These are phyloP conservation scores for Neofelis nebulosa DNA, from an alignment of 2,113 vertebrate genomes.

Conservation along the genomic window DNA sequence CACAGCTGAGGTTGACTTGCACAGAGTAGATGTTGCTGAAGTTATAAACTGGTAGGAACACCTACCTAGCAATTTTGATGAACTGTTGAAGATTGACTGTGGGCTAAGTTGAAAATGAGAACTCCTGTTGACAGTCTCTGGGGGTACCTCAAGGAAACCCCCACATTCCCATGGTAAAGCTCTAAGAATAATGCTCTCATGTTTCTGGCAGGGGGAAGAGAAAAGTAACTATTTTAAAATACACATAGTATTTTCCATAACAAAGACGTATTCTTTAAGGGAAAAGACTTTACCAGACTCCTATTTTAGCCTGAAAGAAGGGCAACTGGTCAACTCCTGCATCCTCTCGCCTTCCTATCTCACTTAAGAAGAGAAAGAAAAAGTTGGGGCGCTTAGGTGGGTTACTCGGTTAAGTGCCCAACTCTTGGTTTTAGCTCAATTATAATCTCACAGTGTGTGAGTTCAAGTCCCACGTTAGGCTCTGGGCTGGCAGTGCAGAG, in stretches of 20 bases:
- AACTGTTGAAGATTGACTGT: background rate
- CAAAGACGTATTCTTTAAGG: background rate
- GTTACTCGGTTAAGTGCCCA: too few relatives aligned
- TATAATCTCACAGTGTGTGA: too few relatives aligned
- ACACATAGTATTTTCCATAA: background rate
- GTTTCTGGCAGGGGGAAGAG: background rate
- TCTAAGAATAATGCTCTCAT: background rate
- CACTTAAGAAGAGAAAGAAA: background rate
- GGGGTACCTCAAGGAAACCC: background rate
- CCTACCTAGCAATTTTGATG: background rate
- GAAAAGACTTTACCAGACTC: background rate
- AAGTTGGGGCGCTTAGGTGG: background rate
- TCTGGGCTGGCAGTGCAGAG: too few relatives aligned
- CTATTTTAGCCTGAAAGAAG: background rate
- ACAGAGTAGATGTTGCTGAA: background rate
- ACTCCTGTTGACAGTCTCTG: background rate
- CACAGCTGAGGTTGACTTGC: background rate
- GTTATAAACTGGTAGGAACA: background rate
- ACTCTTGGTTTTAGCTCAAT: too few relatives aligned
- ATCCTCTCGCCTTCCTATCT: background rate
- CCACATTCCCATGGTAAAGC: background rate
- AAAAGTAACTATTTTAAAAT: background rate
- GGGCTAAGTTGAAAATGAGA: background rate
- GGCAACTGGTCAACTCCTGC: background rate
- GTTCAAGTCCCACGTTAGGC: too few relatives aligned